Conservation (phyloP, 2,113 vertebrate genomes). For the Acanthisitta chloris region DNA sequence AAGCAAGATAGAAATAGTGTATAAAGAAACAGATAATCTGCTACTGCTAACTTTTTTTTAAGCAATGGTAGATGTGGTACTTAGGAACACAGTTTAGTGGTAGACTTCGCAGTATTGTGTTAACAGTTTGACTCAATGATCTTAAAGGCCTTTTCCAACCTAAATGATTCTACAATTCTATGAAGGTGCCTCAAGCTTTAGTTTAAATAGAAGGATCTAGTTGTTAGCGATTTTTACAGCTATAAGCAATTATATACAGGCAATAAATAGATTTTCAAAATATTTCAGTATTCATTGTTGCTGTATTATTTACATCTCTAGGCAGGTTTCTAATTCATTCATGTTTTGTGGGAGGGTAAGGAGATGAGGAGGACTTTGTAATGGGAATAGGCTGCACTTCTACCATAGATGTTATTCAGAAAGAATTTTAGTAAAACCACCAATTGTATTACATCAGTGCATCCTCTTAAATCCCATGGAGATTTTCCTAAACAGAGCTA, state of each 20-base stretch:
- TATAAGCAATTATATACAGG: neutral
- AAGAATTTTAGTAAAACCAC: slow-evolving; percentile 68
- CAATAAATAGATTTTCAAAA: neutral
- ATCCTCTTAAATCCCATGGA: slow-evolving; percentile 59
- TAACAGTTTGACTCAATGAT: neutral
- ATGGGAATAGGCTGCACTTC: neutral
- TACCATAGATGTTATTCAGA: slow-evolving; percentile 19
- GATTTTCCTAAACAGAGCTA: slow-evolving; percentile 69
- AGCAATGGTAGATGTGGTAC: neutral
- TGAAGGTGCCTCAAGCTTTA: neutral
- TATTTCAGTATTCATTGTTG: neutral
- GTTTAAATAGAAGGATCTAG: neutral
- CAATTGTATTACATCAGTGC: slow-evolving; percentile 61
- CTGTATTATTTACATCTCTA: neutral
- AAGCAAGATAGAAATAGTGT: neutral
- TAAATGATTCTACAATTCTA: neutral
- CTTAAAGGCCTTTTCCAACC: neutral
- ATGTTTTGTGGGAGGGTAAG: neutral
- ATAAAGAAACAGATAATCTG: neutral
- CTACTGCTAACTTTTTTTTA: neutral
- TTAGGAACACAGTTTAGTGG: neutral
- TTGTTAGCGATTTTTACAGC: neutral
- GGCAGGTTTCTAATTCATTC: neutral
- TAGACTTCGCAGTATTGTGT: neutral
- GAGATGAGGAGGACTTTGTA: neutral